Percentiles rank a stretch among this genome's conserved stretches.
Evolutionary conservation across 2,888 invertebrate species (phyloP).

Genomic region (Dioctria linearis): DNA sequence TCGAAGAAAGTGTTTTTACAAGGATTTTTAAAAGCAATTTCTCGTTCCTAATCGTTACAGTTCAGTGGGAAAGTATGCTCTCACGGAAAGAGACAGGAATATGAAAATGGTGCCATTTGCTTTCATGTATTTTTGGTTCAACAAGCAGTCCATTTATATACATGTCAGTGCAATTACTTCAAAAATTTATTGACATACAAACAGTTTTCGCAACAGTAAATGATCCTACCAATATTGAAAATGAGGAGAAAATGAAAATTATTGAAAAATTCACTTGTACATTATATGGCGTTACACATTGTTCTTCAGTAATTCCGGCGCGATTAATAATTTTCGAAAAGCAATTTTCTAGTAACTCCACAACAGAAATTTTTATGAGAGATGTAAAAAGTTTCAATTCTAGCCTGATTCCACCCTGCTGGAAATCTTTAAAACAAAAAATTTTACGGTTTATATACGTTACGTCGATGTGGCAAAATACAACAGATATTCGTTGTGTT

Average conservation of each 20-base stretch:
- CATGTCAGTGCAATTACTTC: too few relatives aligned
- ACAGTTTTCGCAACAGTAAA: background rate
- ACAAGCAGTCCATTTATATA: too few relatives aligned
- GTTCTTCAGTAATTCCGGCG: background rate
- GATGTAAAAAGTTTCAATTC: background rate
- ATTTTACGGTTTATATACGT: background rate
- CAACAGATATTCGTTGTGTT: background rate
- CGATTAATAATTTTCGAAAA: constrained; percentile 8
- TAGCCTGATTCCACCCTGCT: constrained; percentile 2
- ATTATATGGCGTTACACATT: background rate
- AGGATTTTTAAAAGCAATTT: too few relatives aligned
- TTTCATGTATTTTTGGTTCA: too few relatives aligned
- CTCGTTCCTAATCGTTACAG: too few relatives aligned
- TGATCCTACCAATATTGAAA: background rate
- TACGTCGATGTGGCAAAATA: constrained; percentile 5
- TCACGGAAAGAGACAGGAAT: too few relatives aligned
- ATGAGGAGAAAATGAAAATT: constrained; percentile 23
- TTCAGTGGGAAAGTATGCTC: too few relatives aligned
- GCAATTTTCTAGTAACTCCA: background rate
- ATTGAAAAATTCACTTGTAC: background rate
- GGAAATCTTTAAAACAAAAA: constrained; percentile 15
- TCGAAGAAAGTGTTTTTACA: too few relatives aligned
- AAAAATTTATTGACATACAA: constrained; percentile 4
- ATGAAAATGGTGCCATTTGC: too few relatives aligned
- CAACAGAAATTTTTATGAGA: background rate